These are phyloP conservation scores for Linhomoeus sp. DNA, from an alignment of 2,888 invertebrate species.

Conservation along the genomic window DNA sequence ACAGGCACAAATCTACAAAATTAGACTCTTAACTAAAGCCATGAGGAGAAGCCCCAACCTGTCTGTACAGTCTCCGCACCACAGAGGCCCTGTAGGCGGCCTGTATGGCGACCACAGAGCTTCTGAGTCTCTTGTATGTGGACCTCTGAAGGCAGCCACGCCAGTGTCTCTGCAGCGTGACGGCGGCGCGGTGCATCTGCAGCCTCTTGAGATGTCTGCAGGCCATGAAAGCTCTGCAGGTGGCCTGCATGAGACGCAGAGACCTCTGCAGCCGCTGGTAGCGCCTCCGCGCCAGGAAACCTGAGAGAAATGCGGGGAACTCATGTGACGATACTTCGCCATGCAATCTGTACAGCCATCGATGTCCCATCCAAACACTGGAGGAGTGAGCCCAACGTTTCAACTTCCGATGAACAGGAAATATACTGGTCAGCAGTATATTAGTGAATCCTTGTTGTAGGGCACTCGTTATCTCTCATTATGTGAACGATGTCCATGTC, in stretches of 20 bases:
- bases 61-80: neutral
- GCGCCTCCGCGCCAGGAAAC: constrained; percentile 40
- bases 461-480: too few species aligned
- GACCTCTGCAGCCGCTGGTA: constrained; percentile 43
- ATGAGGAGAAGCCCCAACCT: neutral
- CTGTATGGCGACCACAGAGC: constrained; percentile 11
- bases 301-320: constrained; percentile 44
- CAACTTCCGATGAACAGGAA: too few species aligned
- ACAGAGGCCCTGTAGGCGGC: neutral
- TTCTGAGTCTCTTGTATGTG: constrained; percentile 41
- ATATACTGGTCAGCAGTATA: too few species aligned
- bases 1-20: too few species aligned
- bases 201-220: constrained; percentile 42
- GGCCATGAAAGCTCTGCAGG: constrained; percentile 60
- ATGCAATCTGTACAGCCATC: too few species aligned
- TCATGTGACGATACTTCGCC: too few species aligned
- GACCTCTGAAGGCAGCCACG: constrained; percentile 43
- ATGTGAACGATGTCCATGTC: too few species aligned
- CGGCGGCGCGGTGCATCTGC: constrained; percentile 40
- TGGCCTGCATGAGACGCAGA: constrained; percentile 45
- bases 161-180: constrained; percentile 43
- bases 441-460: too few species aligned
- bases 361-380: too few species aligned
- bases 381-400: too few species aligned
- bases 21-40: too few species aligned